Percentiles rank a stretch among this genome's conserved stretches.
Evolutionary conservation across 2,888 invertebrate species (phyloP).

Genomic region (Nebria brevicollis): DNA sequence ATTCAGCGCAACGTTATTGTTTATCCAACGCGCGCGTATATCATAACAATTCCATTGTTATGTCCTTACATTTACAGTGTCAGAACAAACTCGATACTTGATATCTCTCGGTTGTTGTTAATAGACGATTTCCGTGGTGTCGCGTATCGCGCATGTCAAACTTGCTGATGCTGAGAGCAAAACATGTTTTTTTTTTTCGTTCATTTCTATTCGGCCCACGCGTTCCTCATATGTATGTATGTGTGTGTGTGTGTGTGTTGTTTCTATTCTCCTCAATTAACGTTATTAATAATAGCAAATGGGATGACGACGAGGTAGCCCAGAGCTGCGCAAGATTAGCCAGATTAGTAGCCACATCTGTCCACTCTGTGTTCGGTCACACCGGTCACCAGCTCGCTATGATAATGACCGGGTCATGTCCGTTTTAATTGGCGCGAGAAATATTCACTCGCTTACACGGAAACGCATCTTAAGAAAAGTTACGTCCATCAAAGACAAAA

Average conservation of each 20-base stretch:
- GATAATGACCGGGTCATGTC: background rate
- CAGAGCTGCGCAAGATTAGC: conserved; percentile 29
- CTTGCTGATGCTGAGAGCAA: background rate
- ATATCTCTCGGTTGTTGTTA: background rate
- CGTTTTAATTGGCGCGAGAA: background rate
- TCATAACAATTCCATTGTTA: background rate
- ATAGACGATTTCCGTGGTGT: conserved; percentile 1
- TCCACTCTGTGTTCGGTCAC: too few species aligned
- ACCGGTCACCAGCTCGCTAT: background rate
- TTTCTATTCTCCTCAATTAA: background rate
- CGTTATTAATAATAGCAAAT: conserved; percentile 32
- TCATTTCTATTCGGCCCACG: background rate
- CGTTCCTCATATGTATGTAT: background rate
- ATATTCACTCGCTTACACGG: too few species aligned
- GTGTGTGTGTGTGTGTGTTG: background rate
- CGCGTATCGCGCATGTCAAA: background rate
- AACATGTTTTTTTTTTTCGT: background rate
- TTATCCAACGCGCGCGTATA: background rate
- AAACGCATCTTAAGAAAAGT: too few species aligned
- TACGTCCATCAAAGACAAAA: too few species aligned
- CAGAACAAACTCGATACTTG: background rate
- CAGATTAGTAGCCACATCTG: conserved; percentile 38
- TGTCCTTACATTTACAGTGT: background rate
- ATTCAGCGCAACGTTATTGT: too few species aligned
- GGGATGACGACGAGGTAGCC: conserved; percentile 25